phyloP scores from a whole-genome alignment of 1,140 invertebrate species.

The Holotrichia oblita region DNA sequence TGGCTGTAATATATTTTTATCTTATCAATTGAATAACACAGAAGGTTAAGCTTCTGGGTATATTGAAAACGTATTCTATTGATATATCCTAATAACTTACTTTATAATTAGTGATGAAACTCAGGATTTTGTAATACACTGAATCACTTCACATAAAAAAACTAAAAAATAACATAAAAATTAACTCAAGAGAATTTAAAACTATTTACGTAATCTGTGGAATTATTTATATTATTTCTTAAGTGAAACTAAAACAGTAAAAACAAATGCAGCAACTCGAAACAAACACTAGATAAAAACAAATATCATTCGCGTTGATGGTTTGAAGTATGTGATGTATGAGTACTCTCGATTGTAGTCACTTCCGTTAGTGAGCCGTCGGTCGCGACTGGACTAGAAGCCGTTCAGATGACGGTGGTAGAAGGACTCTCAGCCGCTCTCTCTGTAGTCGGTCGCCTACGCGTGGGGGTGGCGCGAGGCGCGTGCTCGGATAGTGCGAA shows the following conservation, averaged over 20 bases:
- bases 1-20: background rate
- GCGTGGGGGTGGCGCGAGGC: conserved; percentile 38
- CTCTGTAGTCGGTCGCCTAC: conserved; percentile 11
- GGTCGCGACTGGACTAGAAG: background rate
- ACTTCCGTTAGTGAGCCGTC: background rate
- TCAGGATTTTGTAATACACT: background rate
- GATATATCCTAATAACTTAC: background rate
- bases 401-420: background rate
- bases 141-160: conserved; percentile 4
- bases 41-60: background rate
- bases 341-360: background rate
- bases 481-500: conserved; percentile 39
- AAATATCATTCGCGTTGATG: background rate
- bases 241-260: background rate
- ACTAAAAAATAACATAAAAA: background rate
- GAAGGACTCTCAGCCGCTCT: conserved; percentile 2
- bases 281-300: conserved; percentile 1
- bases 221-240: background rate
- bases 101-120: background rate
- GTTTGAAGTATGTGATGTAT: conserved; percentile 1
- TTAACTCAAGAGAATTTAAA: background rate
- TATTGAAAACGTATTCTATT: background rate
- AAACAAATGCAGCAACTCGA: background rate
- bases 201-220: background rate
- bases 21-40: background rate